Evolutionary conservation across 1,140 invertebrate genomes (phyloP).

Genomic region (Hetaerina americana): DNA sequence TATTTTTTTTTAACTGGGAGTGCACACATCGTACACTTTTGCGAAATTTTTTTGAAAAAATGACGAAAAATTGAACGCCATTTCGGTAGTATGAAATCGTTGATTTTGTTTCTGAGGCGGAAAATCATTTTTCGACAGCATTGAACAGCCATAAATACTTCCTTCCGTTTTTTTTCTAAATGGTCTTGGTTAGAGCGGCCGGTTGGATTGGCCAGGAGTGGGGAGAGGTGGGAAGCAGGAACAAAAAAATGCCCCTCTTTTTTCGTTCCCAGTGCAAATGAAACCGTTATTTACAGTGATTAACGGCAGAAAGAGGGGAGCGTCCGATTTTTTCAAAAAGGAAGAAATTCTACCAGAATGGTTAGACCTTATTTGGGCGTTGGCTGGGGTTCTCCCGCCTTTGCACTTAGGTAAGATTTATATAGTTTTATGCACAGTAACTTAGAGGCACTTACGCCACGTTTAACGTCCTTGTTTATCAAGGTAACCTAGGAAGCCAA

Average conservation of each 20-base stretch:
- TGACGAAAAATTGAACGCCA: background rate
- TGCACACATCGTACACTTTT: background rate
- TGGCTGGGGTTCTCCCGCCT: too few species aligned
- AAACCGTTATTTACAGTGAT: background rate
- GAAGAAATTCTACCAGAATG: background rate
- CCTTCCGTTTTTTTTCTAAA: background rate
- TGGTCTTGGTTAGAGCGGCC: background rate
- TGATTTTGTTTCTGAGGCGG: background rate
- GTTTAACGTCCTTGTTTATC: too few species aligned
- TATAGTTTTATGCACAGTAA: too few species aligned
- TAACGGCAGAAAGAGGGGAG: background rate
- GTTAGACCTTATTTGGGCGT: background rate
- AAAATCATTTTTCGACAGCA: background rate
- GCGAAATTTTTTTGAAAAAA: background rate
- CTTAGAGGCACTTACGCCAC: too few species aligned
- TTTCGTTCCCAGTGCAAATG: background rate
- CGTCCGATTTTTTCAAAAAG: background rate
- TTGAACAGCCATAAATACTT: background rate
- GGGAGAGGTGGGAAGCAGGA: background rate
- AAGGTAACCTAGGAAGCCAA: too few species aligned
- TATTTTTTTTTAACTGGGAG: too few species aligned
- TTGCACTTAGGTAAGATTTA: too few species aligned
- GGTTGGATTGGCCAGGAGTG: background rate
- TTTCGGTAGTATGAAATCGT: background rate
- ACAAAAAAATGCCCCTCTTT: too few species aligned